Percentiles rank a stretch among this genome's conserved stretches.
Conservation (phyloP, 2,797 vertebrate genomes). For the Pachyuromys duprasi region DNA sequence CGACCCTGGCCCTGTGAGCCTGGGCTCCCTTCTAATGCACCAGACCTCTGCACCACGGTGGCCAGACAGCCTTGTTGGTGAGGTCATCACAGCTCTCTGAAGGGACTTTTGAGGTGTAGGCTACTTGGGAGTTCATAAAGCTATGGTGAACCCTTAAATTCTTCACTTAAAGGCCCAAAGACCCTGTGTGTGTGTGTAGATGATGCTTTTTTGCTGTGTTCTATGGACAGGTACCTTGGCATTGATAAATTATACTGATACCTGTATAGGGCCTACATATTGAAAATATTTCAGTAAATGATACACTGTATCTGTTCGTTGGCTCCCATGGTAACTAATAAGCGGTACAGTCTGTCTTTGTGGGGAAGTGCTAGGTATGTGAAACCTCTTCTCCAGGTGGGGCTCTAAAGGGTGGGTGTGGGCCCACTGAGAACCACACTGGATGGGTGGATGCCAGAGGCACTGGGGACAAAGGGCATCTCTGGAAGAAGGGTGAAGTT, state of each 20-base stretch:
- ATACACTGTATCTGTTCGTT: background rate
- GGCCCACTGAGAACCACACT: background rate
- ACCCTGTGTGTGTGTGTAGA: background rate
- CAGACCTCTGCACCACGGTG: background rate
- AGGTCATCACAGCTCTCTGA: background rate
- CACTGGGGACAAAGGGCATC: background rate
- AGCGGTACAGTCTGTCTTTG: background rate
- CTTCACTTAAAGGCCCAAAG: constrained; percentile 26
- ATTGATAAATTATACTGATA: background rate
- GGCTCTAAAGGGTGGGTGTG: background rate
- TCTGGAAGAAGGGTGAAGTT: background rate
- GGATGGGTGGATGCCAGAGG: background rate
- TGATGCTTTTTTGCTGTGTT: background rate
- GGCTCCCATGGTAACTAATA: background rate
- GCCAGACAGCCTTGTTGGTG: background rate
- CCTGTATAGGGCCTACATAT: background rate
- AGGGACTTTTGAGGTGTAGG: background rate
- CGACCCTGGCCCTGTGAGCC: background rate
- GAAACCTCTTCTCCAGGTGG: background rate
- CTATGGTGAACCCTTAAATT: background rate
- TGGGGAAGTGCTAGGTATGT: background rate
- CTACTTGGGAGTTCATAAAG: background rate
- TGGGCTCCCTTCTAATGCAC: background rate
- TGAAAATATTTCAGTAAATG: constrained; percentile 18
- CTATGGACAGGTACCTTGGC: background rate